These are phyloP conservation scores for Artibeus jamaicensis DNA, from an alignment of 2,797 vertebrate species.

Conservation along the genomic window DNA sequence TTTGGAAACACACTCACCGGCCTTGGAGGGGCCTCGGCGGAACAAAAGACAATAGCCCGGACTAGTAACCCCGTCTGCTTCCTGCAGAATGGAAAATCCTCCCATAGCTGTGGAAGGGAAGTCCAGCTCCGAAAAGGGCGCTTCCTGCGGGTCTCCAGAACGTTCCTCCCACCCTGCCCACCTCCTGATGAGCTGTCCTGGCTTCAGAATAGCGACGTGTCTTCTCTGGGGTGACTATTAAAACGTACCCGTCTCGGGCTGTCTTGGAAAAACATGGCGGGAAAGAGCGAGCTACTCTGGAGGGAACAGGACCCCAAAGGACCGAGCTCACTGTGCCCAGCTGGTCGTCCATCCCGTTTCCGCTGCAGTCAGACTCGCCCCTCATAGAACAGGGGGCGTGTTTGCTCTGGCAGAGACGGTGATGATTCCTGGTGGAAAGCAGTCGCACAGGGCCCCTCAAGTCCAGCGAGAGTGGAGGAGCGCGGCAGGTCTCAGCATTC, in stretches of 20 bases:
- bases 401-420: neutral
- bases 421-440: neutral
- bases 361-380: neutral
- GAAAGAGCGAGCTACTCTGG: neutral
- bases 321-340: neutral
- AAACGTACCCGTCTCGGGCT: neutral
- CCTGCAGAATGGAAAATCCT: neutral
- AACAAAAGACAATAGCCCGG: neutral
- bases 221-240: neutral
- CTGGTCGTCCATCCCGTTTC: neutral
- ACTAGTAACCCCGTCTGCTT: neutral
- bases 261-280: fast-evolving
- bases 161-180: neutral
- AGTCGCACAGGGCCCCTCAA: neutral
- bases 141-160: neutral
- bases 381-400: neutral
- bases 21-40: neutral
- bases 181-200: neutral
- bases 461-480: neutral
- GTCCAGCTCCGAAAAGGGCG: neutral
- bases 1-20: neutral
- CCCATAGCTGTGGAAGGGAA: neutral
- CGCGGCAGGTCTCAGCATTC: fast-evolving
- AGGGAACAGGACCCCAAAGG: neutral
- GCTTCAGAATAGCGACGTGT: neutral